Percentiles rank a stretch among this genome's conserved stretches.
Evolutionary conservation across 2,888 invertebrate genomes (phyloP).

Genomic region (Pseudoips prasinana): DNA sequence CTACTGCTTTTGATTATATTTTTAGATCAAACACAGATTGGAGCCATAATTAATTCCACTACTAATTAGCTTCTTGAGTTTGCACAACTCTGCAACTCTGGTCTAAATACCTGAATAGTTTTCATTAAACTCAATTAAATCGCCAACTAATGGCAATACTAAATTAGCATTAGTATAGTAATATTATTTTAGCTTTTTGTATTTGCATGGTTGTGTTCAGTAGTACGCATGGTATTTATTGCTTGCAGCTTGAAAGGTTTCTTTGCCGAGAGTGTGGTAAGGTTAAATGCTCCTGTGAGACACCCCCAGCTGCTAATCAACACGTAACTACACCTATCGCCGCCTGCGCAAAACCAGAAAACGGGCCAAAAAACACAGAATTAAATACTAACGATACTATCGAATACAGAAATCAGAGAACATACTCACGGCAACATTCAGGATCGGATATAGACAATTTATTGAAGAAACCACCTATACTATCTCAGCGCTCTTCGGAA

Average conservation of each 20-base stretch:
- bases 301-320: constrained; percentile 35
- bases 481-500: constrained; percentile 53
- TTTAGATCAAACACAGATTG: too few relatives aligned
- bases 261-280: constrained; percentile 87
- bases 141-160: too few relatives aligned
- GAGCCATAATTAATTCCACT: too few relatives aligned
- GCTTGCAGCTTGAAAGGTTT: constrained; percentile 88
- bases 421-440: constrained; percentile 47
- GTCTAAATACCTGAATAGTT: too few relatives aligned
- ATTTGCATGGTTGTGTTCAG: constrained; percentile 68
- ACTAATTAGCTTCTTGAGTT: too few relatives aligned
- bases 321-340: constrained; percentile 31
- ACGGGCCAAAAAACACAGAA: constrained; percentile 26
- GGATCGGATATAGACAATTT: constrained; percentile 43
- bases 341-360: constrained; percentile 25
- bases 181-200: constrained; percentile 17
- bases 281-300: constrained; percentile 84
- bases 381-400: constrained; percentile 40
- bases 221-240: constrained; percentile 83
- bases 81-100: too few relatives aligned
- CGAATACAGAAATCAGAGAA: constrained; percentile 55
- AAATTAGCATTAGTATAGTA: too few relatives aligned
- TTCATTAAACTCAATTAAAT: too few relatives aligned
- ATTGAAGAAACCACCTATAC: constrained; percentile 32
- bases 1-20: too few relatives aligned